Evolutionary conservation across 2,888 invertebrate genomes (phyloP).

Genomic region (Oscheius onirici): DNA sequence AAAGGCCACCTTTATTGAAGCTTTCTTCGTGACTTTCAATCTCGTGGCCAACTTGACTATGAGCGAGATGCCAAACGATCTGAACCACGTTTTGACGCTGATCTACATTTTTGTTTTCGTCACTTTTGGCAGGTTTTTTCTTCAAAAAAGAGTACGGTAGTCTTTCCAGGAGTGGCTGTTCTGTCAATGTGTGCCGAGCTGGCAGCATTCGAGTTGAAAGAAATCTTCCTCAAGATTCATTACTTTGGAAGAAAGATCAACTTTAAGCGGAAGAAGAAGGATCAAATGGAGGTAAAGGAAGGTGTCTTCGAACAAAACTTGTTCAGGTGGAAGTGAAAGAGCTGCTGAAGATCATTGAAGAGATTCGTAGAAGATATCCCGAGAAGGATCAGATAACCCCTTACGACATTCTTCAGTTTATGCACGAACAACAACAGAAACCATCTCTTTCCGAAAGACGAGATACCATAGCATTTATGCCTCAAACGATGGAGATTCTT

Average conservation of each 20-base stretch:
- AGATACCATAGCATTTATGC: conserved; percentile 71
- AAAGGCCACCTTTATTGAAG: conserved; percentile 67
- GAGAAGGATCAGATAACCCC: conserved; percentile 69
- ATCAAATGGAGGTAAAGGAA: conserved; percentile 60
- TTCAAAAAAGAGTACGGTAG: no score
- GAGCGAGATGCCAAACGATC: conserved; percentile 70
- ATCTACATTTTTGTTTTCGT: conserved; percentile 71
- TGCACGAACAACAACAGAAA: conserved; percentile 57
- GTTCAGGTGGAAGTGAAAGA: conserved; percentile 66
- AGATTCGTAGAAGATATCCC: conserved; percentile 66
- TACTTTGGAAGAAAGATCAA: conserved; percentile 70
- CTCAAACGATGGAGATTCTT: conserved; percentile 57
- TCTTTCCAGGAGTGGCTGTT: conserved; percentile 65
- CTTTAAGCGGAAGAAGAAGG: conserved; percentile 64
- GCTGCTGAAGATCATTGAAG: conserved; percentile 69
- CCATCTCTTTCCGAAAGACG: conserved; percentile 47
- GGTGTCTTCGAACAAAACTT: neutral
- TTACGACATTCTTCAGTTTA: conserved; percentile 69
- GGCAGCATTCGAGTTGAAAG: conserved; percentile 70
- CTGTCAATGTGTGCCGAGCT: conserved; percentile 71
- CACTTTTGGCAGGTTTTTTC: conserved; percentile 63
- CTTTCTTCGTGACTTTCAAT: conserved; percentile 71
- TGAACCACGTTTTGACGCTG: conserved; percentile 65
- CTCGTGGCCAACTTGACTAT: conserved; percentile 71
- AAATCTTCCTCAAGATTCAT: conserved; percentile 66